These are phyloP conservation scores for Peribatodes rhomboidaria DNA, from an alignment of 2,888 invertebrate species.

Conservation along the genomic window DNA sequence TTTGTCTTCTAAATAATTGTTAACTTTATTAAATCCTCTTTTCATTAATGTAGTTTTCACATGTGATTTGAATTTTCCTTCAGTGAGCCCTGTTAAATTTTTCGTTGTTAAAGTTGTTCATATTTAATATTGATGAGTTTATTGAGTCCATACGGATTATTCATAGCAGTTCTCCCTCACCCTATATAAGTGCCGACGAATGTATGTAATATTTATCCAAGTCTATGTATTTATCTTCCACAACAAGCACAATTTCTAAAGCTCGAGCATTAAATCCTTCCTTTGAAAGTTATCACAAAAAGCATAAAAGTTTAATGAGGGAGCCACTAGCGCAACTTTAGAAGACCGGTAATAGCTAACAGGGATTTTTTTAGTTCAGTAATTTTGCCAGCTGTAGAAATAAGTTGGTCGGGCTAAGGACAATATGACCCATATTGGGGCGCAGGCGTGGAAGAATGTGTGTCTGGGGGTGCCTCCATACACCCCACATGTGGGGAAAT, in stretches of 20 bases:
- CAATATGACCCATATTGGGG: constrained; percentile 79
- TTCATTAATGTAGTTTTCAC: too few relatives aligned
- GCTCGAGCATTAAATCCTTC: constrained; percentile 39
- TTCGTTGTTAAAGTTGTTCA: too few relatives aligned
- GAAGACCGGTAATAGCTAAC: not conserved
- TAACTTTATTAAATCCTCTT: too few relatives aligned
- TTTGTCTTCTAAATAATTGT: too few relatives aligned
- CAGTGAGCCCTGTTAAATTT: too few relatives aligned
- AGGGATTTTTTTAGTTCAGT: not conserved
- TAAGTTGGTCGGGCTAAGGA: constrained; percentile 48
- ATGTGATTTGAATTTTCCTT: too few relatives aligned
- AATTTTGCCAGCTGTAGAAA: not conserved
- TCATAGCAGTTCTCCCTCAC: not conserved
- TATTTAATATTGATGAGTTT: too few relatives aligned
- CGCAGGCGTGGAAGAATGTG: constrained; percentile 80
- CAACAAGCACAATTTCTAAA: constrained; percentile 32
- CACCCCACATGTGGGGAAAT: constrained; percentile 52
- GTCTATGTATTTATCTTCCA: constrained; percentile 13
- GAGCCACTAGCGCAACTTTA: not conserved
- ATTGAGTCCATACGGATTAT: not conserved
- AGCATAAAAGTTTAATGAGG: constrained; percentile 44
- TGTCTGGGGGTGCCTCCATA: constrained; percentile 66
- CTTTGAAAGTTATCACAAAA: constrained; percentile 67
- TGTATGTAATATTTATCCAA: not conserved
- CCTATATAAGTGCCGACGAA: not conserved